These are phyloP conservation scores for Zhengitettix transpicula DNA, from an alignment of 2,888 invertebrate species.

Conservation along the genomic window DNA sequence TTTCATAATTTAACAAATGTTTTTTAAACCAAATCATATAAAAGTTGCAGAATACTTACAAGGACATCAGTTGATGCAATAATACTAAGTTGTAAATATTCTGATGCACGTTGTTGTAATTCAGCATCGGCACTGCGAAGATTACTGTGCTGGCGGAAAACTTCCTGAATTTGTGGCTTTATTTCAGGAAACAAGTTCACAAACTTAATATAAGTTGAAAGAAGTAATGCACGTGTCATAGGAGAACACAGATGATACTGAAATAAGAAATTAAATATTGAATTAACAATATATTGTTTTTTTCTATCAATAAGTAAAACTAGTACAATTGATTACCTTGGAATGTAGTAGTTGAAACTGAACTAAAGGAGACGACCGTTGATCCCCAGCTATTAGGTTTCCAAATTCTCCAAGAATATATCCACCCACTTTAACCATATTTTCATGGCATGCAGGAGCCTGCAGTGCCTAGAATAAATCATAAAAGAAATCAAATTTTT, in stretches of 20 bases:
- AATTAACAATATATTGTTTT: background rate
- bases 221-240: conserved; percentile 84
- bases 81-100: conserved; percentile 90
- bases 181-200: conserved; percentile 99
- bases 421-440: conserved; percentile 99
- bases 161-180: conserved; percentile 85
- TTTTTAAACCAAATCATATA: background rate
- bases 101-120: conserved; percentile 92
- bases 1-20: background rate
- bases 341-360: conserved; percentile 98
- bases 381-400: conserved; percentile 97
- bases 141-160: conserved; percentile 88
- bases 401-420: conserved; percentile 99
- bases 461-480: conserved; percentile 55
- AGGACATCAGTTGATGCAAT: conserved; percentile 93
- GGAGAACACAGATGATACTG: conserved; percentile 92
- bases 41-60: conserved; percentile 22
- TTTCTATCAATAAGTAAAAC: background rate
- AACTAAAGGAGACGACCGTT: conserved; percentile 88
- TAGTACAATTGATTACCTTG: conserved; percentile 35
- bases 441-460: conserved; percentile 98
- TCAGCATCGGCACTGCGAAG: conserved; percentile 95
- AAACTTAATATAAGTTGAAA: conserved; percentile 98
- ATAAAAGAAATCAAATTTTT: background rate
- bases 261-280: conserved; percentile 13